Conservation (phyloP, 2,888 invertebrate species). For the Encarsia formosa region DNA sequence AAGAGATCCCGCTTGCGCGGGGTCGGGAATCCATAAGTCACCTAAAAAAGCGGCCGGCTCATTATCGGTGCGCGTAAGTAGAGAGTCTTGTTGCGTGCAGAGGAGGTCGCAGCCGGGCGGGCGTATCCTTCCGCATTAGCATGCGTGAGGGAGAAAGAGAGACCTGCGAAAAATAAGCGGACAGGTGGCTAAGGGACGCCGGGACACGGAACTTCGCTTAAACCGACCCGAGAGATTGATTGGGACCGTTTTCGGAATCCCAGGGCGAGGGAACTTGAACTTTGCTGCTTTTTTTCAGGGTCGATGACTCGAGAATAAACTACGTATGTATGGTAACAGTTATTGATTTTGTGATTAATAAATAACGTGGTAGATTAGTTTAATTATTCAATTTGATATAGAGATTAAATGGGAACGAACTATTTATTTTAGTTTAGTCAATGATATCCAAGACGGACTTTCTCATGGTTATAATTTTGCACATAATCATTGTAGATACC, state of each 20-base stretch:
- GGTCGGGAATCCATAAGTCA: too few relatives aligned
- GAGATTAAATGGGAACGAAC: too few relatives aligned
- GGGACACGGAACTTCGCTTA: conserved; percentile 20
- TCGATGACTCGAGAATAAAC: too few relatives aligned
- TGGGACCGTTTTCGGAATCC: not conserved
- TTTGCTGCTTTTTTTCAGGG: not conserved
- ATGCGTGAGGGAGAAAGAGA: not conserved
- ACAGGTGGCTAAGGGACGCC: conserved; percentile 7
- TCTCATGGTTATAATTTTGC: too few relatives aligned
- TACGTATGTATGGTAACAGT: too few relatives aligned
- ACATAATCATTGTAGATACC: too few relatives aligned
- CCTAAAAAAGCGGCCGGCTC: not conserved
- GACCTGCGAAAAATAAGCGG: not conserved
- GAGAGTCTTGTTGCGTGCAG: conserved; percentile 10
- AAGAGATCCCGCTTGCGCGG: not conserved
- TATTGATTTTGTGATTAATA: too few relatives aligned
- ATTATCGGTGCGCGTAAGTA: conserved; percentile 9
- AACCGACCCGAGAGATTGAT: conserved; percentile 17
- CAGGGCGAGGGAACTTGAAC: not conserved
- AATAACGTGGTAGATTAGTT: too few relatives aligned
- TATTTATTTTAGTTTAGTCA: too few relatives aligned
- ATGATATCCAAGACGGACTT: too few relatives aligned
- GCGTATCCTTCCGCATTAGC: conserved; percentile 20
- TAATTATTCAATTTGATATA: too few relatives aligned
- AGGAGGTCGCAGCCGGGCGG: not conserved